Percentiles rank a stretch among this genome's conserved stretches.
Evolutionary conservation across 2,113 vertebrate species (phyloP).

Genomic region (Merops nubicus): DNA sequence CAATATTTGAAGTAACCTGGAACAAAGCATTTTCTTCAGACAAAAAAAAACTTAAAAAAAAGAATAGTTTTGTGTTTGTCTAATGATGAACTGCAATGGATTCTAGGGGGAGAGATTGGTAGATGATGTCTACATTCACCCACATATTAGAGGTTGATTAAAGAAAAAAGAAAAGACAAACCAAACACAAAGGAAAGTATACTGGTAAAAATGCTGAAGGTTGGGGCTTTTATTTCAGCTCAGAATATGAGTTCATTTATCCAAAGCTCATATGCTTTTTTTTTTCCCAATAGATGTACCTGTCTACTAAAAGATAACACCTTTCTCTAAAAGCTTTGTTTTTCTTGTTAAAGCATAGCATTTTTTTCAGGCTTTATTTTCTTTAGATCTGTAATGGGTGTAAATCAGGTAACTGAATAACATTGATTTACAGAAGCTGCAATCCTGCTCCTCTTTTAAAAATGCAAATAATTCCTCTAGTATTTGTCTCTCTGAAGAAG

Average conservation of each 20-base stretch:
- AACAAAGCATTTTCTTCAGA: not conserved
- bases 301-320: not conserved
- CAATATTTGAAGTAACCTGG: not conserved
- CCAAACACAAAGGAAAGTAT: not conserved
- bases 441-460: not conserved
- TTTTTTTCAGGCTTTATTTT: not conserved
- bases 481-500: not conserved
- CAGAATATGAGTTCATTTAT: not conserved
- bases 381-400: not conserved
- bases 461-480: not conserved
- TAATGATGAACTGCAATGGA: not conserved
- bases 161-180: not conserved
- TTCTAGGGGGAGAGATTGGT: constrained; percentile 1
- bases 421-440: not conserved
- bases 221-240: not conserved
- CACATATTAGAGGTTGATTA: not conserved
- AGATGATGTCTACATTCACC: not conserved
- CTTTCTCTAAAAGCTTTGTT: not conserved
- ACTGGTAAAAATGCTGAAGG: not conserved
- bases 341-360: not conserved
- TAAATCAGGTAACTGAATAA: not conserved
- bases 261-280: not conserved
- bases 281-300: not conserved
- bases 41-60: too few relatives aligned
- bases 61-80: not conserved